These are phyloP conservation scores for Amazona vittata DNA, from an alignment of 2,113 vertebrate species.

Conservation along the genomic window DNA sequence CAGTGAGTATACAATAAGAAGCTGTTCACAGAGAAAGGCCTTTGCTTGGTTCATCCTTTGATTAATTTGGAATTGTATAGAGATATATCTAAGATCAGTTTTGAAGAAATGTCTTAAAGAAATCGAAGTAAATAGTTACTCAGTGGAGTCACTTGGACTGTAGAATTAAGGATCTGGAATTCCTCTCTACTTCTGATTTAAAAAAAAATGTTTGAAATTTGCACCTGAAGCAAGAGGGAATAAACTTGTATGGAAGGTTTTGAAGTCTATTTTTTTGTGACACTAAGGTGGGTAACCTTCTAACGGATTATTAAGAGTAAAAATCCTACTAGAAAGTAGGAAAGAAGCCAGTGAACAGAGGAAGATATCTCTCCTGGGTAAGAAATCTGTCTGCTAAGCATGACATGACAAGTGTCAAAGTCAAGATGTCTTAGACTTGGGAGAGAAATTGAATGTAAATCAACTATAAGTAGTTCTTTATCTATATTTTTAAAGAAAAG, in stretches of 20 bases:
- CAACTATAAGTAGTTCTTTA: background rate
- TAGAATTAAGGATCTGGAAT: background rate
- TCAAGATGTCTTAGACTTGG: background rate
- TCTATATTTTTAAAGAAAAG: background rate
- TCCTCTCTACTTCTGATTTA: background rate
- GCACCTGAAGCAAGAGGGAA: background rate
- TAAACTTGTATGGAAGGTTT: background rate
- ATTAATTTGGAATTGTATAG: conserved; percentile 4
- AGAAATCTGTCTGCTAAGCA: background rate
- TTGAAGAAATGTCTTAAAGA: background rate
- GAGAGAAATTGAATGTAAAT: background rate
- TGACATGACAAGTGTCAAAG: background rate
- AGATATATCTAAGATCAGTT: background rate
- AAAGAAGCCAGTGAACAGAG: background rate
- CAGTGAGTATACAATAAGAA: background rate
- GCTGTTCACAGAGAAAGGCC: background rate
- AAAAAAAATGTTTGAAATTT: background rate
- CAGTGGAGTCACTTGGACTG: background rate
- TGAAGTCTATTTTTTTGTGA: background rate
- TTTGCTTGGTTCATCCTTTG: background rate
- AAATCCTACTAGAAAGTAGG: background rate
- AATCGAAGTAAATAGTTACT: background rate
- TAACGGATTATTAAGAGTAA: background rate
- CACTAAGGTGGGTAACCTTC: background rate
- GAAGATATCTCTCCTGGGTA: background rate